Conservation (phyloP, 2,797 vertebrate genomes). For the Rallus crepitans region DNA sequence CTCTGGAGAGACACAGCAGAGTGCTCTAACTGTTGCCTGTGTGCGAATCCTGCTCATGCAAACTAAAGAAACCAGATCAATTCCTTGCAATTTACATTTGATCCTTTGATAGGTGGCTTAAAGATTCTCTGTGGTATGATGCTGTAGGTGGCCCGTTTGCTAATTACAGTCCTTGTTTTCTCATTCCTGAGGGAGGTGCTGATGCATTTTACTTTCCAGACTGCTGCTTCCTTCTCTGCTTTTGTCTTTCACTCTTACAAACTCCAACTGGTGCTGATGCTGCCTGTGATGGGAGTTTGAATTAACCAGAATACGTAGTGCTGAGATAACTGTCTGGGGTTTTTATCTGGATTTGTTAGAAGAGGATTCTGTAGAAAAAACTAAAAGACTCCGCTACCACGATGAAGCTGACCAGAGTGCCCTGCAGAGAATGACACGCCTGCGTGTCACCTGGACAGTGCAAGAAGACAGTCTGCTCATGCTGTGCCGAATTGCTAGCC, state of each 20-base stretch:
- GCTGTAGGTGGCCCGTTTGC: neutral
- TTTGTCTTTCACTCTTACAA: neutral
- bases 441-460: constrained; percentile 90
- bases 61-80: neutral
- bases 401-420: constrained; percentile 91
- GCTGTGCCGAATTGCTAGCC: constrained; percentile 92
- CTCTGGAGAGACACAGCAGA: neutral
- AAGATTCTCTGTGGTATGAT: neutral
- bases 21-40: neutral
- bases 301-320: neutral
- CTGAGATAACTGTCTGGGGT: neutral
- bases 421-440: constrained; percentile 91
- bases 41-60: neutral
- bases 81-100: neutral
- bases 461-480: constrained; percentile 94
- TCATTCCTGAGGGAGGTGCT: neutral
- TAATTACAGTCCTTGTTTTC: neutral
- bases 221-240: neutral
- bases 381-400: constrained; percentile 81
- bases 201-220: neutral
- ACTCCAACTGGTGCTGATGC: neutral
- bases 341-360: neutral
- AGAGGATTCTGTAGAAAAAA: constrained; percentile 64
- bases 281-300: neutral
- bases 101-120: neutral